phyloP scores from a whole-genome alignment of 2,888 invertebrate species.

The Zaprionus lineosus region DNA sequence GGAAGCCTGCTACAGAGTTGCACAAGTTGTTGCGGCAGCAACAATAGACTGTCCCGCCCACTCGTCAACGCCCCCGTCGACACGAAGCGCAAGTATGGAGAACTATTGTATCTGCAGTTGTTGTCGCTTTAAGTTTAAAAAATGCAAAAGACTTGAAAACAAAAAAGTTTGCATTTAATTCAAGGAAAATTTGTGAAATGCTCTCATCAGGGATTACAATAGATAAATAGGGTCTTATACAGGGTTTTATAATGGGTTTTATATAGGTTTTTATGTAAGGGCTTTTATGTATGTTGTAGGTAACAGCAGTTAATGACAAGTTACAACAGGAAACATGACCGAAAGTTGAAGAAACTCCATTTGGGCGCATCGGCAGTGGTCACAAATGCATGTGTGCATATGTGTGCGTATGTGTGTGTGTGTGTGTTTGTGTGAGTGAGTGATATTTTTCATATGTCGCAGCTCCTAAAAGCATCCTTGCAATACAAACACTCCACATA shows the following conservation, averaged over 20 bases:
- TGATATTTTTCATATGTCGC: constrained; percentile 7
- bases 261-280: too few species aligned
- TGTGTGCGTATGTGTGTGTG: too few species aligned
- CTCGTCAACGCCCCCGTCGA: too few species aligned
- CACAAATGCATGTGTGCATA: constrained; percentile 45
- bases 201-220: too few species aligned
- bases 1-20: constrained; percentile 6
- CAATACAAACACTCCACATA: background rate
- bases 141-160: background rate
- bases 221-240: too few species aligned
- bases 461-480: constrained; percentile 41
- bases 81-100: background rate
- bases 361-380: constrained; percentile 12
- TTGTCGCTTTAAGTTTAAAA: background rate
- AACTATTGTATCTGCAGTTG: too few species aligned
- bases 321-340: background rate
- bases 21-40: constrained; percentile 14
- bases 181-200: too few species aligned
- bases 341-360: constrained; percentile 34
- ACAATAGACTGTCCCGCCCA: background rate
- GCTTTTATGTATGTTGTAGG: too few species aligned
- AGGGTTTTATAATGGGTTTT: too few species aligned
- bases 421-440: too few species aligned
- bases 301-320: too few species aligned
- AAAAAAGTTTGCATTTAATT: too few species aligned